phyloP scores from a whole-genome alignment of 2,113 vertebrate genomes.

The Rhinichthys klamathensis region DNA sequence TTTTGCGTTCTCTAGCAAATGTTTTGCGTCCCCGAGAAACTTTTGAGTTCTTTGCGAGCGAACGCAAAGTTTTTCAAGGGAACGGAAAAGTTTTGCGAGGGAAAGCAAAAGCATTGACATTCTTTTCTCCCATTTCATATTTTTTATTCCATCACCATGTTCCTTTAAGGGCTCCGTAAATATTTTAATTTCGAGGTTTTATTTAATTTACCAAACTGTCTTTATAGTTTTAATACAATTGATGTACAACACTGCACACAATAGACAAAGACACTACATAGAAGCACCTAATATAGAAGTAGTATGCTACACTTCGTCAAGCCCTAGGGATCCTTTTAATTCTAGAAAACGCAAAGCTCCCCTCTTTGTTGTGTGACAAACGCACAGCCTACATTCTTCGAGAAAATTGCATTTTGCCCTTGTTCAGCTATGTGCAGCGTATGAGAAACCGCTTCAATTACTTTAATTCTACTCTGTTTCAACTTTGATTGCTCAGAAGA shows the following conservation, averaged over 20 bases:
- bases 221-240: background rate
- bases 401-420: constrained; percentile 58
- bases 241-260: background rate
- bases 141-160: no score
- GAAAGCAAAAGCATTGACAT: no score
- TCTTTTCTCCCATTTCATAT: no score
- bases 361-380: constrained; percentile 47
- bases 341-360: constrained; percentile 33
- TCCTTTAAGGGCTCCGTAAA: no score
- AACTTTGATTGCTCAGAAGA: constrained; percentile 17
- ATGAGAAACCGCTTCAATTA: constrained; percentile 71
- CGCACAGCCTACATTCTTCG: constrained; percentile 53
- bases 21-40: no score
- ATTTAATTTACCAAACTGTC: background rate
- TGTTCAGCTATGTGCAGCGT: constrained; percentile 59
- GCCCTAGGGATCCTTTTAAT: background rate
- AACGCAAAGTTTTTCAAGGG: no score
- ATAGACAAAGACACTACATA: background rate
- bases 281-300: background rate
- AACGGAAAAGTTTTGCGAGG: no score
- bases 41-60: no score
- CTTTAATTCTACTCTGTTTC: constrained; percentile 62
- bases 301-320: constrained; percentile 11
- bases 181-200: no score
- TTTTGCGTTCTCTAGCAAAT: no score